Evolutionary conservation across 2,888 invertebrate species (phyloP), one percentile per base, ranked within the genome.

Genomic region (Candidula unifasciata): DNA sequence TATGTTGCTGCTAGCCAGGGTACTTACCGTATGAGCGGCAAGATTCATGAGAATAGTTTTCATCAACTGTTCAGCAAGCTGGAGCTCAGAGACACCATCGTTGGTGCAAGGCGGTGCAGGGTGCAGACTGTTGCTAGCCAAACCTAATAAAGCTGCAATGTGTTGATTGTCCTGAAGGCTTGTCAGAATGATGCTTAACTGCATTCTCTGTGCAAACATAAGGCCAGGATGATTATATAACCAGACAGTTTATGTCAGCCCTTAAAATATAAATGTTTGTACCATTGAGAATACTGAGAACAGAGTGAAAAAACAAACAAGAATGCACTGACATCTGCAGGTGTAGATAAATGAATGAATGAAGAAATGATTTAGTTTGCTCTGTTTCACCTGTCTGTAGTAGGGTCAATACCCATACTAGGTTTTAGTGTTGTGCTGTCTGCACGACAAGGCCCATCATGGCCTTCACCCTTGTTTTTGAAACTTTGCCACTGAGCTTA

Each of bases 151-250:
- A 0, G 95, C 94, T 0, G 95, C 95, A 21, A 95, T 94, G 89
- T 95, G 95, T 54, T 94, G 94, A 87, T 95, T 95, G 91, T 95
- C 95, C 89, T 95, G 95, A 69, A 96, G 93, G 90, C 95, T 95
- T 54, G 94, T 95, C 85, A 96, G 93, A 80, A 96, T 95, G 77
- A 96, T 95, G 81, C 94, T 95, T 86, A 95, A 92, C 86, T 95
- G 94, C 94, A 95, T 95, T 89, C 95, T 94, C 94, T 95, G 90
- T 30, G 85, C 21, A 30, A 30, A 52, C 10, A 13, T n/a, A 74
- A 44, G 52, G 13, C 18, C n/a, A 24, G 21, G 21, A n/a, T 60
- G n/a, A n/a, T 60, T n/a, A 60, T n/a, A 24, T 21, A 60, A 6
- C 18, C 21, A 24, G n/a, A 5, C 21, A 21, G 18, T 60, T 3